Base-by-base conservation (phyloP, 2,797 vertebrate genomes). In the Cephalopachus bancanus region DNA sequence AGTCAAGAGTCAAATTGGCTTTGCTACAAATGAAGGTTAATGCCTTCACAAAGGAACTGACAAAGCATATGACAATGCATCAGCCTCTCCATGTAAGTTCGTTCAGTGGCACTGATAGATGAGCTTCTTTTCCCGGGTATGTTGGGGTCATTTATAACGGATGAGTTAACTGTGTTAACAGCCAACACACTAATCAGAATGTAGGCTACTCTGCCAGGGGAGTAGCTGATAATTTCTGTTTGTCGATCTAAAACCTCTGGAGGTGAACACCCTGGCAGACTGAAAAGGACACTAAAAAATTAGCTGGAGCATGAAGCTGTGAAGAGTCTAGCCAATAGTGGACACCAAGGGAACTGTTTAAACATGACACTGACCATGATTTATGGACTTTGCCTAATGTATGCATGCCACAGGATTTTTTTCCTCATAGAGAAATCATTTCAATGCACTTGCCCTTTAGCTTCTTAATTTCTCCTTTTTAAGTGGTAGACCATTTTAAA, bases 231-330 rank as follows among this genome's bases (percentile, higher is more conserved):
- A 14, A 30, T 95, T 97, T 96, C 79, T 91, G 94, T 53, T 14
- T 93, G 91, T 97, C 53, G 3, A 37, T 96, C 79, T 95, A 55
- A 94, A 83, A 83, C 28, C 83, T 96, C 93, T 93, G 53, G 62
- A 97, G 80, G 83, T 93, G 72, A 69, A 86, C 1, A 37, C 44
- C 83, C 65, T 64, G 0, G 51, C 0, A 78, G 15, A 37, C 79
- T 75, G 67, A 78, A 97, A 96, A 91, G 51, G 97, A 91, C 22
- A 24, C n/a, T 95, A 89, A 88, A 7, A 19, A 98, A 97, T 94
- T 49, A 74, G 75, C 51, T 2, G 79, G 62, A 96, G 91, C 95
- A 87, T 17, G 15, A 94, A 97, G 91, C 14, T 65, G 16, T 59
- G 83, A 7, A 12, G 22, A 1, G 91, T 97, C 74, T 93, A 44